phyloP scores from a whole-genome alignment of 2,888 invertebrate genomes.

The Euzophera pinguis region DNA sequence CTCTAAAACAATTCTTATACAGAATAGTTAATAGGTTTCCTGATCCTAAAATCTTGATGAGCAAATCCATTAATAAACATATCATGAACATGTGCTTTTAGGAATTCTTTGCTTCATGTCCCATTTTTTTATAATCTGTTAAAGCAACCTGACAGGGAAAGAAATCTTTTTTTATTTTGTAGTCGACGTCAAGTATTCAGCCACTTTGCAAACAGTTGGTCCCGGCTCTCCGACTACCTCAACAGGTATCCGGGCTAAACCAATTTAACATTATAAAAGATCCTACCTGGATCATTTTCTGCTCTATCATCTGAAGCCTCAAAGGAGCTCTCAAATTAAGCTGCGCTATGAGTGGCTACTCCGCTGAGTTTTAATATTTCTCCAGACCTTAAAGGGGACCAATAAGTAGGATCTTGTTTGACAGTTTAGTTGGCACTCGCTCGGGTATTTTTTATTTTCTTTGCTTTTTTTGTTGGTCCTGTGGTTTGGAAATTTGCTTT shows the following conservation, averaged over 20 bases:
- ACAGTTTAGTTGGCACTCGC: slow-evolving; percentile 9
- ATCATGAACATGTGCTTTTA: too few species aligned
- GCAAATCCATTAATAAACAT: too few species aligned
- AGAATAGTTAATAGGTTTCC: too few species aligned
- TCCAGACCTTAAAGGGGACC: slow-evolving; percentile 9
- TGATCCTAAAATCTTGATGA: too few species aligned
- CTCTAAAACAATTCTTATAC: too few species aligned
- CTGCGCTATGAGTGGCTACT: slow-evolving; percentile 42
- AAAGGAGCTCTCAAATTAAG: slow-evolving; percentile 50
- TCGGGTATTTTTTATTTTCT: neutral
- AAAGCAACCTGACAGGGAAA: too few species aligned
- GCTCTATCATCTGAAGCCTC: slow-evolving; percentile 45
- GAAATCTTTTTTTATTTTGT: neutral
- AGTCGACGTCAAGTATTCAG: neutral
- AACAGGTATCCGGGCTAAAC: slow-evolving; percentile 38
- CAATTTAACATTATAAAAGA: slow-evolving; percentile 44
- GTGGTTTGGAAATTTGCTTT: too few species aligned
- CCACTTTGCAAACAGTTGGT: neutral
- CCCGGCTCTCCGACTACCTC: slow-evolving; percentile 24
- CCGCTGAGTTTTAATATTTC: slow-evolving; percentile 33
- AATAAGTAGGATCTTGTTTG: slow-evolving; percentile 16
- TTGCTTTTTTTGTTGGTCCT: neutral
- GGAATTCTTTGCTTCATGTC: too few species aligned
- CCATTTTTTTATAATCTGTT: too few species aligned
- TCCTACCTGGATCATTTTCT: slow-evolving; percentile 46